Conservation (phyloP, 2,888 invertebrate species). For the Camptogramma bilineatum region DNA sequence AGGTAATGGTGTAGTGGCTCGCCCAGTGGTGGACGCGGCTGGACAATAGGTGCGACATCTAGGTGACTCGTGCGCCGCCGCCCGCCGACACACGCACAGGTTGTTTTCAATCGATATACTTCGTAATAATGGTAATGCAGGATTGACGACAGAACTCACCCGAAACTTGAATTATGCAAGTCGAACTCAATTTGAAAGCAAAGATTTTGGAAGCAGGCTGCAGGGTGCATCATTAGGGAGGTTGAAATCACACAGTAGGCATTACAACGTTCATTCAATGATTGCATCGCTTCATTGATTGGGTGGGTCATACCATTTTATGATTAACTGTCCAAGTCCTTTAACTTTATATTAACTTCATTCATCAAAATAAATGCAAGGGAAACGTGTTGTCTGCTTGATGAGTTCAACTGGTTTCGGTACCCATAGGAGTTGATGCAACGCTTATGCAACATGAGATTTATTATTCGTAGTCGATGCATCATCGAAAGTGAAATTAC, state of each 20-base stretch:
- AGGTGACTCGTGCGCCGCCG: slow-evolving; percentile 77
- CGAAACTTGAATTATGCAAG: slow-evolving; percentile 46
- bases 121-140: slow-evolving; percentile 49
- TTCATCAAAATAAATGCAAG: slow-evolving; percentile 29
- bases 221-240: slow-evolving; percentile 6
- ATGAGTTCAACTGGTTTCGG: slow-evolving; percentile 35
- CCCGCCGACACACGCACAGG: slow-evolving; percentile 68
- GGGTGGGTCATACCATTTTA: slow-evolving; percentile 9
- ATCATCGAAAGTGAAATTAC: slow-evolving; percentile 40
- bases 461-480: slow-evolving; percentile 42
- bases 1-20: slow-evolving; percentile 81
- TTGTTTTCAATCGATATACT: slow-evolving; percentile 57
- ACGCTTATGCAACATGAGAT: slow-evolving; percentile 42
- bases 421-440: slow-evolving; percentile 42
- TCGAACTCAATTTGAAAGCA: slow-evolving; percentile 18
- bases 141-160: slow-evolving; percentile 44
- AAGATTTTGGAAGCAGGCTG: not conserved
- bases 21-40: slow-evolving; percentile 71
- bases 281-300: slow-evolving; percentile 4
- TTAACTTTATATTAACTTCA: slow-evolving; percentile 19
- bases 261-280: not conserved
- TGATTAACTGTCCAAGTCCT: slow-evolving; percentile 16
- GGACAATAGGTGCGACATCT: slow-evolving; percentile 84
- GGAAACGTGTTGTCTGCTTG: slow-evolving; percentile 28
- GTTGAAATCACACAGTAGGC: not conserved